Evolutionary conservation across 2,888 invertebrate genomes (phyloP).

Genomic region (Melinaea marsaeus): DNA sequence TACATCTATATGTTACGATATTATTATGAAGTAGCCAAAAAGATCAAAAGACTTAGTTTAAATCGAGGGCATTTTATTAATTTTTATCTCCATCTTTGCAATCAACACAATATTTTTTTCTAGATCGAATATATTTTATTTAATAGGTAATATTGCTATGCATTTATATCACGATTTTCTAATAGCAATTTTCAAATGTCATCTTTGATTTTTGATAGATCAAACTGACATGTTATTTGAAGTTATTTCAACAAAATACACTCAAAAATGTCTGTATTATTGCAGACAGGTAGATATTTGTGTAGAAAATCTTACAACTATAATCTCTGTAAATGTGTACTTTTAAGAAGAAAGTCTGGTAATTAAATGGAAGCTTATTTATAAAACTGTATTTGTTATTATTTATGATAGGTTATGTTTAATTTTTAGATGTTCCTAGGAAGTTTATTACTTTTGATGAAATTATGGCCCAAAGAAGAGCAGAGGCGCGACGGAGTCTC

Average conservation of each 20-base stretch:
- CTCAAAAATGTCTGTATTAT: conserved; percentile 63
- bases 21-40: too few species aligned
- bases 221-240: conserved; percentile 37
- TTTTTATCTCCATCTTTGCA: too few species aligned
- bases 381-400: conserved; percentile 21
- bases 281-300: conserved; percentile 58
- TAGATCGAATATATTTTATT: too few species aligned
- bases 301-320: conserved; percentile 45
- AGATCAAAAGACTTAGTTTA: too few species aligned
- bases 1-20: too few species aligned
- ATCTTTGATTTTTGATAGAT: not conserved
- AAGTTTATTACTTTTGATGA: conserved; percentile 76
- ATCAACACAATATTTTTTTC: too few species aligned
- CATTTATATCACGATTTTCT: too few species aligned
- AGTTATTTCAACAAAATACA: conserved; percentile 15
- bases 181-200: not conserved
- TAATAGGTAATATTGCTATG: too few species aligned
- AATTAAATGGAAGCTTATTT: conserved; percentile 18
- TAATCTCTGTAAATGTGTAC: conserved; percentile 48
- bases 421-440: conserved; percentile 49
- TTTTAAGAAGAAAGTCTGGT: conserved; percentile 59
- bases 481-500: conserved; percentile 83
- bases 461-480: conserved; percentile 76
- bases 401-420: conserved; percentile 58
- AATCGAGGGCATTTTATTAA: too few species aligned